Conservation (phyloP, 2,113 vertebrate genomes). For the Diglossa brunneiventris region DNA sequence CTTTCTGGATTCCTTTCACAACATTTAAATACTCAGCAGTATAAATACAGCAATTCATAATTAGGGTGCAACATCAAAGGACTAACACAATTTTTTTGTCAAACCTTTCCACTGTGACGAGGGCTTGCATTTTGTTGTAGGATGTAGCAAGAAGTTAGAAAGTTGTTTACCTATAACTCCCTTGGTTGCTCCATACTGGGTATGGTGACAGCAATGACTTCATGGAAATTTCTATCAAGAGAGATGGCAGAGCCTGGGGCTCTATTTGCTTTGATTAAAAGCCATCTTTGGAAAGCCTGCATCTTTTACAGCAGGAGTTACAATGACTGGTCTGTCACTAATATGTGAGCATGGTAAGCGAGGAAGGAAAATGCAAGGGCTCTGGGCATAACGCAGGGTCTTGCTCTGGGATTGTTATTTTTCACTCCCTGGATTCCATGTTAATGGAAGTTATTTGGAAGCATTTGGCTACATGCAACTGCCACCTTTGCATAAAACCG, state of each 20-base stretch:
- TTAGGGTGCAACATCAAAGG: background rate
- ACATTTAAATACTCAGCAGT: background rate
- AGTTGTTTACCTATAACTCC: background rate
- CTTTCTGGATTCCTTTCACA: background rate
- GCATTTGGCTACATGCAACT: background rate
- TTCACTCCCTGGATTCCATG: background rate
- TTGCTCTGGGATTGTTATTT: background rate
- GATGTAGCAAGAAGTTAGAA: background rate
- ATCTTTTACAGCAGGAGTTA: background rate
- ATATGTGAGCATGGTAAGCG: background rate
- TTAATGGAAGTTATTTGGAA: background rate
- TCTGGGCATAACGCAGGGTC: background rate
- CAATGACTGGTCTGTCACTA: background rate
- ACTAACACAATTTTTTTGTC: background rate
- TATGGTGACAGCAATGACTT: background rate
- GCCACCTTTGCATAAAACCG: background rate
- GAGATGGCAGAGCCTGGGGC: background rate
- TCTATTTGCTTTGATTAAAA: background rate
- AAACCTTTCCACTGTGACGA: background rate
- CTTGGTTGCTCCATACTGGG: background rate
- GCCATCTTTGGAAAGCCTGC: background rate
- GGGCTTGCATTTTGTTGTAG: background rate
- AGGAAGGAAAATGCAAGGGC: background rate
- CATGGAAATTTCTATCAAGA: background rate
- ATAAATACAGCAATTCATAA: background rate